A percentile compares a stretch with the other conserved stretches of the same genome.
phyloP scores from a whole-genome alignment of 2,113 vertebrate genomes.

The Dolichallabes microphthalmus region DNA sequence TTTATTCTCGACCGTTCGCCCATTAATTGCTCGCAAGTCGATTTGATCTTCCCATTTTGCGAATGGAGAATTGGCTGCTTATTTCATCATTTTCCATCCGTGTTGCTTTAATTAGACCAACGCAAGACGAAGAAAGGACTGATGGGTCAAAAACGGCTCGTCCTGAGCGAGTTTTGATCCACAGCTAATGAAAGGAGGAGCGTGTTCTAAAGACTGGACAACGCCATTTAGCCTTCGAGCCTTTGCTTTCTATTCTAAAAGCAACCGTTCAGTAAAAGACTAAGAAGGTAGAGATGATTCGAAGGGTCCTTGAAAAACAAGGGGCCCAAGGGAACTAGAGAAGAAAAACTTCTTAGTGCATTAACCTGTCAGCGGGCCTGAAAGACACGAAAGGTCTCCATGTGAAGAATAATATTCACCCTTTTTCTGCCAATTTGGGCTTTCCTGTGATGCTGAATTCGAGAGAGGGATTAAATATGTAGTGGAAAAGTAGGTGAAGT shows the following conservation, averaged over 20 bases:
- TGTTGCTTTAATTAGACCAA: conserved; percentile 78
- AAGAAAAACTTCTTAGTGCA: conserved; percentile 6
- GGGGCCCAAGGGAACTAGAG: not conserved
- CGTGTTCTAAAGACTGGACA: conserved; percentile 65
- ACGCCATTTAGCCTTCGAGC: conserved; percentile 59
- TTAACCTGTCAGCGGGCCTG: conserved; percentile 33
- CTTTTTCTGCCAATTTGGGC: conserved; percentile 74
- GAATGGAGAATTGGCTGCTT: conserved; percentile 78
- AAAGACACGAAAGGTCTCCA: conserved; percentile 68
- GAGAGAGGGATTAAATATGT: conserved; percentile 78
- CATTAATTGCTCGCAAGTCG: conserved; percentile 76
- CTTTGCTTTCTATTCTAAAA: not conserved
- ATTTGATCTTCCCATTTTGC: conserved; percentile 78
- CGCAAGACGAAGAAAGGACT: conserved; percentile 57
- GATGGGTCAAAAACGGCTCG: conserved; percentile 65
- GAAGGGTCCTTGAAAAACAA: conserved; percentile 15
- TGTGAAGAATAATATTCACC: conserved; percentile 83
- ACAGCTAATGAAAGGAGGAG: conserved; percentile 70
- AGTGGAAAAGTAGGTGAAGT: conserved; percentile 60
- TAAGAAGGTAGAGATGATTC: not conserved
- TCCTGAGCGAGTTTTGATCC: conserved; percentile 72
- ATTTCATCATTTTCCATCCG: conserved; percentile 77
- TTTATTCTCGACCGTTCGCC: conserved; percentile 67
- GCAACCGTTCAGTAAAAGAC: not conserved
- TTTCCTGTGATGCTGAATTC: conserved; percentile 66